Base-by-base conservation (phyloP, 2,113 vertebrate genomes). In the Triplophysa dalaica region DNA sequence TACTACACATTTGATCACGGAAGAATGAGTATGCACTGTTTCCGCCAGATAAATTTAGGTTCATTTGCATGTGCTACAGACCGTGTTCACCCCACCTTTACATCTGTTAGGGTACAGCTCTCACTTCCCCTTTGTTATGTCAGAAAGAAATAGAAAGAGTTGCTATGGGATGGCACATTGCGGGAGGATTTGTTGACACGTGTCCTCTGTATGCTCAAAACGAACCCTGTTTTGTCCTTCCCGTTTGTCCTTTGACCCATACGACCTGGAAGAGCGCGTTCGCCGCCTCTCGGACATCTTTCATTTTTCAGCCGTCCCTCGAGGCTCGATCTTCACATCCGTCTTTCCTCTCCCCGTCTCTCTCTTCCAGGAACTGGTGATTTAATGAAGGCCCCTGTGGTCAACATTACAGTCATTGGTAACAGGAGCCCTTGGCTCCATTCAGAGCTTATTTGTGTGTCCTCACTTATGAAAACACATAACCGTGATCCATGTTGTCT, bases 311-410 rank as follows among this genome's bases (percentile, higher is more conserved):
- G 65, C 38, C 38, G 54, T 87, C 90, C 87, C 87, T 19, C 8
- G 87, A 84, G 90, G 85, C 67, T 29, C 54, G 69, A 67, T 82
- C 82, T 73, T 83, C 73, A 83, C 38, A 83, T 73, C 80, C 70
- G 60, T 54, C 69, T 78, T 75, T 66, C 78, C 61, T 67, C 45
- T 81, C 64, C 61, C 79, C 77, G 77, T 69, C 78, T 85, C 60
- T 87, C 74, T 73, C 62, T 89, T 90, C 88, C 85, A 84, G 86
- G 87, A 87, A 88, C 75, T 84, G 75, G 85, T 85, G 88, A 90
- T 91, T 91, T 93, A 91, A 92, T 92, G 88, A 90, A 89, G 85
- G 88, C 84, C 62, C 68, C 85, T 62, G 74, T 4, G 80, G 84
- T 85, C 84, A 84, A 83, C 56, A 29, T 29, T 70, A 77, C 84